Conservation (phyloP, 64 coral and sea anemone species). For the Trachythela sp. region DNA sequence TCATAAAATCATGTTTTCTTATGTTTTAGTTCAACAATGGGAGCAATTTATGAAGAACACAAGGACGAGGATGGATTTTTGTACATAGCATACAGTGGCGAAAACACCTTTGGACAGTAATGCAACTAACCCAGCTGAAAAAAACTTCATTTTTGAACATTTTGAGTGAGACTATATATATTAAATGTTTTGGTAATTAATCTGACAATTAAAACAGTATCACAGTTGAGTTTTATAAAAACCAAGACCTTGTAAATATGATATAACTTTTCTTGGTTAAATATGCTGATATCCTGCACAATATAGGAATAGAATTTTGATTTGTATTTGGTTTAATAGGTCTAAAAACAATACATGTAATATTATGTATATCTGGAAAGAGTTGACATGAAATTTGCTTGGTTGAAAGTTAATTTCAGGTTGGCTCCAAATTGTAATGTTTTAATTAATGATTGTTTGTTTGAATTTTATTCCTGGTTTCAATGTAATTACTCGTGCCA, state of each 20-base stretch:
- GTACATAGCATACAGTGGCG: constrained; percentile 99
- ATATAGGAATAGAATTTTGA: neutral
- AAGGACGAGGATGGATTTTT: constrained; percentile 99
- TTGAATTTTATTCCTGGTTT: too few relatives aligned
- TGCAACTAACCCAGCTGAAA: neutral
- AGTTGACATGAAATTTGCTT: neutral
- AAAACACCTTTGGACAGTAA: constrained; percentile 99
- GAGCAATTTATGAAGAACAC: constrained; percentile 98
- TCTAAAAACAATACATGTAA: neutral
- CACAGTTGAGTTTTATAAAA: neutral
- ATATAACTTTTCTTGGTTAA: neutral
- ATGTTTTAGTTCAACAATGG: constrained; percentile 82
- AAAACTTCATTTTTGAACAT: neutral
- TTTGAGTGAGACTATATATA: neutral
- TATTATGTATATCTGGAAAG: neutral
- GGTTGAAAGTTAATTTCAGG: constrained; percentile 7
- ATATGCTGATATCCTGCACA: neutral
- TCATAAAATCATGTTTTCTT: too few relatives aligned
- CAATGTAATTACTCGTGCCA: too few relatives aligned
- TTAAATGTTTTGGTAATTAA: neutral
- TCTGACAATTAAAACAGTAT: neutral
- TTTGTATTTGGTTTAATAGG: neutral
- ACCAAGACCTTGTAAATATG: constrained; percentile 1
- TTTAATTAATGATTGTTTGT: neutral
- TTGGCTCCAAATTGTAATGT: neutral